A percentile compares a stretch with the other conserved stretches of the same genome.
Evolutionary conservation across 30 jellyfish, hydroid and myxozoan genomes (phyloP).

Genomic region (Haliclystus octoradiatus): DNA sequence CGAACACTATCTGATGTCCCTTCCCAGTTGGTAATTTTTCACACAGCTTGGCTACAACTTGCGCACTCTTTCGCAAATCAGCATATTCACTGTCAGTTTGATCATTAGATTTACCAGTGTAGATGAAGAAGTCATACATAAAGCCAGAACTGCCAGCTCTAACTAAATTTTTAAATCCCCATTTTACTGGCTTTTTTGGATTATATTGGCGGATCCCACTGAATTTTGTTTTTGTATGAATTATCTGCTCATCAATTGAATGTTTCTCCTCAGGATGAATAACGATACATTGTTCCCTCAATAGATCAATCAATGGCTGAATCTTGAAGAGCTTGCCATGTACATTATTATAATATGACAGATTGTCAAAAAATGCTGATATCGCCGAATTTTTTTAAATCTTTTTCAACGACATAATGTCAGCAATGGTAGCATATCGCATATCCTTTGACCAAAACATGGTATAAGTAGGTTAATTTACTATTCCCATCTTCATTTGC

Average conservation of each 20-base stretch:
- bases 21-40: slow-evolving; percentile 13
- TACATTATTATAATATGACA: slow-evolving; percentile 6
- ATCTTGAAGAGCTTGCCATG: slow-evolving; percentile 30
- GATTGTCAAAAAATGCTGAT: slow-evolving; percentile 20
- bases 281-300: slow-evolving; percentile 17
- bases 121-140: slow-evolving; percentile 18
- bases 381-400: slow-evolving; percentile 23
- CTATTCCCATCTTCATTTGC: slow-evolving; percentile 24
- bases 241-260: slow-evolving; percentile 19
- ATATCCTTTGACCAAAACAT: slow-evolving; percentile 27
- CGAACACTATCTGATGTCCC: slow-evolving; percentile 4
- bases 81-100: neutral
- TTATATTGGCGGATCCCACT: too few species aligned
- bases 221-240: slow-evolving; percentile 14
- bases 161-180: too few species aligned
- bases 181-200: too few species aligned
- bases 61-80: slow-evolving; percentile 16
- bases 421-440: slow-evolving; percentile 25
- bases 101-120: slow-evolving; percentile 15
- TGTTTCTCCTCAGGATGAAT: slow-evolving; percentile 22
- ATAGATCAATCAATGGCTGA: slow-evolving; percentile 12
- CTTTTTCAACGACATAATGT: slow-evolving; percentile 23
- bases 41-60: slow-evolving; percentile 29
- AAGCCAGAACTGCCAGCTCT: too few species aligned
- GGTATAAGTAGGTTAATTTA: slow-evolving; percentile 11